Base-by-base conservation (phyloP, 2,888 invertebrate genomes). In the Ypsolopha scabrella region DNA sequence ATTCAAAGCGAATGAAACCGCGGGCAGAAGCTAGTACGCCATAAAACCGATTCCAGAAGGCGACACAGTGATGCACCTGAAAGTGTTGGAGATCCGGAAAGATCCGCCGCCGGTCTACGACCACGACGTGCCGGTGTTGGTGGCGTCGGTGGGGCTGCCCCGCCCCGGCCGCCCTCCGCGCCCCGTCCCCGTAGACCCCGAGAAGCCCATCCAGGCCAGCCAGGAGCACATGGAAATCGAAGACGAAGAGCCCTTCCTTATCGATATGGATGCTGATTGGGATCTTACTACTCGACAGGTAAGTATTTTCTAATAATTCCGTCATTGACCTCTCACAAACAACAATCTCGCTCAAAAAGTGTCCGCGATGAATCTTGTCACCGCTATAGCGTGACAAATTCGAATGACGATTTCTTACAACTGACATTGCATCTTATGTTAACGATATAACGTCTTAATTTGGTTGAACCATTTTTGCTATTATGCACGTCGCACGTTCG, bases 261-360 rank as follows among this genome's bases (percentile, higher is more conserved):
- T 83, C 0, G 75, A 80, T 50, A 55, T 74, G 55, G 75, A 75
- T 6, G 91, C 93, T 41, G 92, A 94, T 55, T 97, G 97, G 97
- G 98, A 98, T 71, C 89, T 98, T 37, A 97, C 97, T 1, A 97
- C 98, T 0, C 93, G 96, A 72, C 97, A 97, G 89, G 95, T 94
- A 44, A 47, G 39, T 50, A n/a, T n/a, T 24, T 24, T 24, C 4
- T 24, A 3, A 24, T 4, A 4, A 3, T 24, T 24, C 4, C 24
- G 24, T 24, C 24, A 24, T 3, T 3, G 24, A 3, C 4, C 24
- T 24, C 24, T 4, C n/a, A n/a, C n/a, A n/a, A n/a, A n/a, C n/a
- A n/a, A n/a, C n/a, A n/a, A n/a, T n/a, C n/a, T n/a, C n/a, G n/a
- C n/a, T n/a, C n/a, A n/a, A n/a, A n/a, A n/a, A n/a, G n/a, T n/a